Percentiles rank a stretch among this genome's conserved stretches.
phyloP scores from a whole-genome alignment of 1,140 invertebrate genomes.

The Drosophila murphyi region DNA sequence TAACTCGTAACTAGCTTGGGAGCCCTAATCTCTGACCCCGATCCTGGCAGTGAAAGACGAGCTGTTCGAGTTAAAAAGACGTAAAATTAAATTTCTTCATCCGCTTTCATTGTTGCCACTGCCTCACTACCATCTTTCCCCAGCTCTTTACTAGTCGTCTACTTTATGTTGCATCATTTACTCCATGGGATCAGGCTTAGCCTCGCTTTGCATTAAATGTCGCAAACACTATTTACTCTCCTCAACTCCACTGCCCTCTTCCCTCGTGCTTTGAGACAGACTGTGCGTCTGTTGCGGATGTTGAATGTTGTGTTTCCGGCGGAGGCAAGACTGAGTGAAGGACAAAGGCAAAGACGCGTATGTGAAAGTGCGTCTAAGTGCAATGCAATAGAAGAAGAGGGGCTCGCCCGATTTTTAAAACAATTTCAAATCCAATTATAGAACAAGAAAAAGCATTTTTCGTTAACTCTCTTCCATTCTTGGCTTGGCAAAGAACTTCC shows the following conservation, averaged over 20 bases:
- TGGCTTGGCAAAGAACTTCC: conserved; percentile 3
- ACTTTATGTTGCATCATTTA: conserved; percentile 64
- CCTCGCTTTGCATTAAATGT: conserved; percentile 51
- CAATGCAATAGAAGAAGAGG: conserved; percentile 20
- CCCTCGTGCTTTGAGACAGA: neutral
- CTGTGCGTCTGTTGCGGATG: conserved; percentile 57
- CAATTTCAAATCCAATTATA: conserved; percentile 80
- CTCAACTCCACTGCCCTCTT: conserved; percentile 28
- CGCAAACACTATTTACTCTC: conserved; percentile 61
- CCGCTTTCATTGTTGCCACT: conserved; percentile 67
- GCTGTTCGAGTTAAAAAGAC: conserved; percentile 75
- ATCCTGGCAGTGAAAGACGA: conserved; percentile 59
- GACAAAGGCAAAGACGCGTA: conserved; percentile 17
- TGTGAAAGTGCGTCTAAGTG: conserved; percentile 42
- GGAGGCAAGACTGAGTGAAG: neutral
- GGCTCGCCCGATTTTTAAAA: conserved; percentile 67
- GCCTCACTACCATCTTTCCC: neutral
- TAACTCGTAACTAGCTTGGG: conserved; percentile 40
- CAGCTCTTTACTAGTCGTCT: neutral
- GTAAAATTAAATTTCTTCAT: conserved; percentile 81
- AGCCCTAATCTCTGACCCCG: conserved; percentile 39
- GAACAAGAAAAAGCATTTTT: conserved; percentile 76
- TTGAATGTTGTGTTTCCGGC: conserved; percentile 74
- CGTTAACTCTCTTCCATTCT: conserved; percentile 58
- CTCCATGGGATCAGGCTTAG: conserved; percentile 57